Evolutionary conservation across 2,888 invertebrate genomes (phyloP), one percentile per base, ranked within the genome.

Genomic region (Platycheirus rosarum): DNA sequence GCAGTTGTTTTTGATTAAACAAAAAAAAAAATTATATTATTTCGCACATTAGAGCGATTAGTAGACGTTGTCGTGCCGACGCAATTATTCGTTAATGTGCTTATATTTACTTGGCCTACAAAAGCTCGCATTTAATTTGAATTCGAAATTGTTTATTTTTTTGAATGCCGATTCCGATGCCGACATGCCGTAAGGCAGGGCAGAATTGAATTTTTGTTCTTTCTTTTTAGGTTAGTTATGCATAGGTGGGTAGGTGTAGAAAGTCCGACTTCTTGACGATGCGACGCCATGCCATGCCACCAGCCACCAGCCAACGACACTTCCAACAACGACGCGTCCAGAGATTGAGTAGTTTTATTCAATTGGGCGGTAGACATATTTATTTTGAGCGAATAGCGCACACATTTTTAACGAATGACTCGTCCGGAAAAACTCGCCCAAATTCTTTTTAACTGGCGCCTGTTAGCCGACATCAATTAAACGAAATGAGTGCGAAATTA

Each of bases 381-480:
- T 75, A 69, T 70, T 70, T 75, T 57, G 32, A 40, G 37, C 37
- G 42, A n/a, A 35, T 69, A 69, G 3, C 37, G 3, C 20, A 46
- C 29, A 42, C 63, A 77, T 77, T 42, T 69, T 65, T 77, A 48
- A 26, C 13, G 51, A 75, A 71, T 80, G 76, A 76, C 26, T 70
- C 70, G 49, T 32, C 20, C 42, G 66, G n/a, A 13, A 63, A 44
- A 74, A 79, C 55, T 70, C 75, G 35, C 60, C 53, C 35, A 53
- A 66, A 76, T 71, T 55, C 53, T 66, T 68, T 55, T 66, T 40
- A 53, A 26, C 35, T 62, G 76, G 71, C 80, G 80, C 76, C 80
- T 60, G 53, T 76, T 76, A 80, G 70, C 46, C 80, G 66, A 35
- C 65, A 71, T 60, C 46, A 65, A 80, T 65, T 80, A 57, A 57